Percentiles rank a stretch among this genome's conserved stretches.
phyloP scores from a whole-genome alignment of 2,113 vertebrate species.

The Emberiza fucata region DNA sequence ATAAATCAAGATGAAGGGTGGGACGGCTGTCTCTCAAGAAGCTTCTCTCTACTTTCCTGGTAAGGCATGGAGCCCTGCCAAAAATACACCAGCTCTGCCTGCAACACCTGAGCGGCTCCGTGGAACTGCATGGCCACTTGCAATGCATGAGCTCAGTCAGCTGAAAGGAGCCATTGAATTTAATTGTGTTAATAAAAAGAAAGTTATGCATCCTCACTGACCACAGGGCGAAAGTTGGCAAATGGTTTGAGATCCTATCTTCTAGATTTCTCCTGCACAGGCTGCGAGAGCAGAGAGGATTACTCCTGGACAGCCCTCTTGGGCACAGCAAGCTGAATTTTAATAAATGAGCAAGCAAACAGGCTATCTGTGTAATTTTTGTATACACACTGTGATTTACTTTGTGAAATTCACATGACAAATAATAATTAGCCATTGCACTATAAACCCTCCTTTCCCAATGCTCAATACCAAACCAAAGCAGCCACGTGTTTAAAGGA shows the following conservation, averaged over 20 bases:
- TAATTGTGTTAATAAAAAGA: background rate
- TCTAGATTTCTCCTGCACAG: background rate
- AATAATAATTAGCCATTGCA: background rate
- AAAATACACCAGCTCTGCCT: background rate
- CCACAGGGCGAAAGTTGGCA: background rate
- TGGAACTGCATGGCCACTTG: background rate
- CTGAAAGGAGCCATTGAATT: background rate
- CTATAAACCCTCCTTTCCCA: background rate
- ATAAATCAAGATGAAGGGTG: background rate
- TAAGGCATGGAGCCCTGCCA: background rate
- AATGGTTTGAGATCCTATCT: background rate
- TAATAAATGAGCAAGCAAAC: background rate
- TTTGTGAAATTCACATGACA: background rate
- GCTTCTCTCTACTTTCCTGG: background rate
- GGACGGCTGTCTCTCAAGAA: background rate
- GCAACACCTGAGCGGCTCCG: accelerated
- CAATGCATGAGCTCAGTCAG: background rate
- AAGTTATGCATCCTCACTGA: background rate
- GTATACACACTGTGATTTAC: background rate
- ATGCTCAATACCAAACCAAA: background rate
- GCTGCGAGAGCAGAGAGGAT: background rate
- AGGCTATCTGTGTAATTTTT: background rate
- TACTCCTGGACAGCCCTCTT: background rate
- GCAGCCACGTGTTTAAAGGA: background rate
- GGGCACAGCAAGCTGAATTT: background rate